Evolutionary conservation across 2,797 vertebrate species (phyloP), one percentile per base, ranked within the genome.

Genomic region (Gymnodraco acuticeps): DNA sequence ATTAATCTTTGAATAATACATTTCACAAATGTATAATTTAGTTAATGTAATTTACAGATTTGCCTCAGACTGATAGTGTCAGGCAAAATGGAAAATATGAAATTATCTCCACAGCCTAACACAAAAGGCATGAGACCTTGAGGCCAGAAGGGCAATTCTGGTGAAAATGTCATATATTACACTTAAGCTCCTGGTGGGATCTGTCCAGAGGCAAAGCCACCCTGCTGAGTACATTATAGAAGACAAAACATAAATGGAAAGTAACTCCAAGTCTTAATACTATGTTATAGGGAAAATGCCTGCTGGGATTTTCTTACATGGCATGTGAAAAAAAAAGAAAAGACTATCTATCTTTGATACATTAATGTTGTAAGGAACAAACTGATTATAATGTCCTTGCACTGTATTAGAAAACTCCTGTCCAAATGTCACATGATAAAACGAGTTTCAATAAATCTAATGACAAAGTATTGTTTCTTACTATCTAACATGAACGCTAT

Each of bases 1-100:
- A 93, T 93, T 78, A 87, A 85, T 84, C 73, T 63, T 76, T 91
- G 79, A 93, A 93, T 92, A 90, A 93, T 92, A 83, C 87, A 91
- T 92, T 86, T 16, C 50, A 55, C 61, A 84, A 88, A 92, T 92
- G 78, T 86, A 92, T 92, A 88, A 93, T 93, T 93, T 78, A 93
- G 89, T 81, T 87, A 72, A 82, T 80, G 55, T 72, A 75, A 88
- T 90, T 89, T 73, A 75, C 70, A 12, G 56, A 80, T 93, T 80
- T 80, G 45, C 69, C 73, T 75, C 76, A 70, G 81, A 87, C 54
- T 64, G 77, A 74, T 65, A 68, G 69, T 75, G 59, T 80, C 77
- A 61, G 23, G 59, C 56, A 74, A 78, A 83, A 83, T 86, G 81
- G 33, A 60, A 83, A 89, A 77, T 76, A 52, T 81, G 67, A 89